These are phyloP conservation scores for Bactericera cockerelli DNA, from an alignment of 1,140 invertebrate species.

Conservation along the genomic window DNA sequence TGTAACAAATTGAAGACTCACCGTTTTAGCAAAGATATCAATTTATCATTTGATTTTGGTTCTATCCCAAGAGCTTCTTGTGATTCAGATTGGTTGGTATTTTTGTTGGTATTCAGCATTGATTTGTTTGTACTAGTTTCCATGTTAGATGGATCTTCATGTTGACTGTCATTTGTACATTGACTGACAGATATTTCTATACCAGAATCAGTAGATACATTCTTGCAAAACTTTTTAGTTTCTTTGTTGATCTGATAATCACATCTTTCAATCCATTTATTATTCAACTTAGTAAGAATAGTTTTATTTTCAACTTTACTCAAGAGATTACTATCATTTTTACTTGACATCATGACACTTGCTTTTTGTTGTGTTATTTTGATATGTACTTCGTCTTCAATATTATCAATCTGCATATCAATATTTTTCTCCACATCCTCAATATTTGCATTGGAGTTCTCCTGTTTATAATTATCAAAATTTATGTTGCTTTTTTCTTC, in stretches of 20 bases:
- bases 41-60: no score
- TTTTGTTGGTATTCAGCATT: no score
- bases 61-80: no score
- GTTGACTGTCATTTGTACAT: constrained; percentile 2
- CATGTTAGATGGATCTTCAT: no score
- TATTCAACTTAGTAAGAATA: constrained; percentile 32
- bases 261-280: constrained; percentile 38
- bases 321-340: constrained; percentile 15
- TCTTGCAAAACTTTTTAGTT: constrained; percentile 10
- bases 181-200: constrained; percentile 19
- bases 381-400: not conserved
- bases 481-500: constrained; percentile 6
- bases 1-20: no score
- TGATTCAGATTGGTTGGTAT: no score
- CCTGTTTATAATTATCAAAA: constrained; percentile 8
- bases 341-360: not conserved
- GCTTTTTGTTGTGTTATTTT: not conserved
- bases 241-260: constrained; percentile 17
- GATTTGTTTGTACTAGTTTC: not conserved
- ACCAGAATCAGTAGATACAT: constrained; percentile 25
- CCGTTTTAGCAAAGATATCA: no score
- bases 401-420: not conserved
- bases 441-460: not conserved
- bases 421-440: no score
- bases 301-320: constrained; percentile 17